phyloP scores from a whole-genome alignment of 2,113 vertebrate genomes.

The Nettapus auritus region DNA sequence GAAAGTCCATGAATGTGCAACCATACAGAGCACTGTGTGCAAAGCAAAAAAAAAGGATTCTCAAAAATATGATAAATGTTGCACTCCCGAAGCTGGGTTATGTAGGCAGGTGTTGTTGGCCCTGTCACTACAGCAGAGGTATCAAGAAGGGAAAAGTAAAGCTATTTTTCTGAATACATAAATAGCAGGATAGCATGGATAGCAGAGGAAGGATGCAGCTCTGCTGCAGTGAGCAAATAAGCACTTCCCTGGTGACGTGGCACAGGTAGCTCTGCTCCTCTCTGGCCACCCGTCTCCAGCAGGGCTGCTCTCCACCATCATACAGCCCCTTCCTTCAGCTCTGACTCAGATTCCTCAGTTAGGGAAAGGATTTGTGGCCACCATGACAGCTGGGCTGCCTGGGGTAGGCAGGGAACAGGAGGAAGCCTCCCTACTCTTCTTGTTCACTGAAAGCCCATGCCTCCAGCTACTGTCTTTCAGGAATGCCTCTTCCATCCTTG shows the following conservation, averaged over 20 bases:
- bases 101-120: background rate
- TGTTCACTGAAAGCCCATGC: background rate
- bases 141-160: background rate
- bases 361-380: no score
- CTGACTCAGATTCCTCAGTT: no score
- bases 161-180: background rate
- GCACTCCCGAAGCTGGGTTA: background rate
- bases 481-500: background rate
- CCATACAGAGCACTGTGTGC: fast-evolving
- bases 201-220: background rate
- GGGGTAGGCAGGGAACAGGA: no score
- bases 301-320: no score
- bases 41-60: background rate
- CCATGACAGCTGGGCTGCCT: no score
- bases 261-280: no score
- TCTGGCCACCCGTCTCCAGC: no score
- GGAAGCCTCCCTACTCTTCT: no score
- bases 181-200: background rate
- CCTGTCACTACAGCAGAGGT: background rate
- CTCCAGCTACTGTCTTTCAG: background rate
- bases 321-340: no score
- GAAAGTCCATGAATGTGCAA: background rate
- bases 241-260: no score
- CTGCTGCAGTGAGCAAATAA: background rate
- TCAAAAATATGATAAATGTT: background rate